Percentiles rank a stretch among this genome's conserved stretches.
Evolutionary conservation across 2,113 vertebrate species (phyloP).

Genomic region (Lynx canadensis): DNA sequence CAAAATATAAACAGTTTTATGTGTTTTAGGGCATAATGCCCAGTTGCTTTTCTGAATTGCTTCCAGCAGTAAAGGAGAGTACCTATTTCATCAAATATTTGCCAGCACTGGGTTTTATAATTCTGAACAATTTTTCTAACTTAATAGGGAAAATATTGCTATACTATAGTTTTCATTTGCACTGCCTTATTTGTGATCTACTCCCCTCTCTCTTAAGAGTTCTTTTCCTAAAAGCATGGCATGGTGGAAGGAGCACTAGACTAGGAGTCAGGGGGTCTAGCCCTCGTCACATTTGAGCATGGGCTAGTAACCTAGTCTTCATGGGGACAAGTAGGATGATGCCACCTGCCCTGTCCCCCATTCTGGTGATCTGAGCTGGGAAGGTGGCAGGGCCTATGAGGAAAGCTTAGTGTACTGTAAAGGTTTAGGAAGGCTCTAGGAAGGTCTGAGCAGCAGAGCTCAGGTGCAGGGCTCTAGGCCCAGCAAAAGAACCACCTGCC

Average conservation of each 20-base stretch:
- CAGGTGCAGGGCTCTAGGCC: not conserved
- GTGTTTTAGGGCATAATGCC: constrained; percentile 52
- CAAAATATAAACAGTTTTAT: constrained; percentile 29
- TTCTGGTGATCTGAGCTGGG: not conserved
- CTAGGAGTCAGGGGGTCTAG: not conserved
- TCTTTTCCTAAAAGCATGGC: not conserved
- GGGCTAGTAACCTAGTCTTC: not conserved
- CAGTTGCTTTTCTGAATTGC: constrained; percentile 53
- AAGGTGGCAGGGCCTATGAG: not conserved
- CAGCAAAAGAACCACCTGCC: not conserved
- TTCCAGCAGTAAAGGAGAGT: constrained; percentile 34
- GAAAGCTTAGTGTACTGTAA: not conserved
- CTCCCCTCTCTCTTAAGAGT: not conserved
- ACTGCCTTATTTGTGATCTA: not conserved
- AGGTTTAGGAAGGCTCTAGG: not conserved
- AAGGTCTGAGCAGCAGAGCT: not conserved
- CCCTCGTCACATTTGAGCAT: not conserved
- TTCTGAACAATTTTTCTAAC: constrained; percentile 37
- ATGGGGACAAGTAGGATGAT: not conserved
- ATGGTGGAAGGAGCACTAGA: not conserved
- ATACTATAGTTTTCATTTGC: not conserved
- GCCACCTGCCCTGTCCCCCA: not conserved
- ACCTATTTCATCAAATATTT: constrained; percentile 33
- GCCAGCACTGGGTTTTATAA: constrained; percentile 25
- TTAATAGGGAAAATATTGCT: constrained; percentile 35